phyloP scores from a whole-genome alignment of 2,888 invertebrate species.

The Megamerina dolium region DNA sequence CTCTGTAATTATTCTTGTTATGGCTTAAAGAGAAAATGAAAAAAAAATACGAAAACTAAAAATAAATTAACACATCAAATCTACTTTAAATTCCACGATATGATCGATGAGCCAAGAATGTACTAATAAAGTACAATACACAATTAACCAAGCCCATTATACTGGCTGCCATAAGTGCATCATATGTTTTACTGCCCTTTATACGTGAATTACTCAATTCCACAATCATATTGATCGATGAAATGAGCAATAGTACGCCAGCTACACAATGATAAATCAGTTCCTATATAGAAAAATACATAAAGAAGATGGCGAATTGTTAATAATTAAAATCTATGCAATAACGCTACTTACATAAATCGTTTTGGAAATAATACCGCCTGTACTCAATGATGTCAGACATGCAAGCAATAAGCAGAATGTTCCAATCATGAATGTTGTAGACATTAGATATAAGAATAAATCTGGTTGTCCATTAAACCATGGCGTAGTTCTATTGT shows the following conservation, averaged over 20 bases:
- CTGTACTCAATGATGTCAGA: slow-evolving; percentile 71
- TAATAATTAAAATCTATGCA: neutral
- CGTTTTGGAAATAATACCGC: slow-evolving; percentile 75
- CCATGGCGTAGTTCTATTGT: slow-evolving; percentile 31
- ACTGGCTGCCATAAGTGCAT: slow-evolving; percentile 65
- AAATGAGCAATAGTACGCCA: slow-evolving; percentile 65
- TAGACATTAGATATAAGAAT: slow-evolving; percentile 68
- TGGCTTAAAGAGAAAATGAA: no score
- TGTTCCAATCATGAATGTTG: slow-evolving; percentile 73
- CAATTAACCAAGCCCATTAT: slow-evolving; percentile 69
- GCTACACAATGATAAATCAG: slow-evolving; percentile 73
- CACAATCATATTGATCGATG: slow-evolving; percentile 63
- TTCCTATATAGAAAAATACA: slow-evolving; percentile 55
- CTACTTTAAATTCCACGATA: slow-evolving; percentile 66
- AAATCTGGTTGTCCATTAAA: slow-evolving; percentile 52
- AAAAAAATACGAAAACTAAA: no score
- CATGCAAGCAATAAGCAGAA: slow-evolving; percentile 69
- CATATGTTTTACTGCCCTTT: slow-evolving; percentile 50
- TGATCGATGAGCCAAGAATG: slow-evolving; percentile 68
- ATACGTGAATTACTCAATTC: slow-evolving; percentile 56
- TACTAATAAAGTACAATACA: slow-evolving; percentile 67
- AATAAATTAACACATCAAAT: no score
- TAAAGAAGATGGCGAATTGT: slow-evolving; percentile 2
- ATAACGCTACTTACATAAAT: slow-evolving; percentile 41
- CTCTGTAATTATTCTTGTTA: no score